A percentile compares a stretch with the other conserved stretches of the same genome.
Conservation (phyloP, 2,797 vertebrate genomes). For the Sebastes dallii region DNA sequence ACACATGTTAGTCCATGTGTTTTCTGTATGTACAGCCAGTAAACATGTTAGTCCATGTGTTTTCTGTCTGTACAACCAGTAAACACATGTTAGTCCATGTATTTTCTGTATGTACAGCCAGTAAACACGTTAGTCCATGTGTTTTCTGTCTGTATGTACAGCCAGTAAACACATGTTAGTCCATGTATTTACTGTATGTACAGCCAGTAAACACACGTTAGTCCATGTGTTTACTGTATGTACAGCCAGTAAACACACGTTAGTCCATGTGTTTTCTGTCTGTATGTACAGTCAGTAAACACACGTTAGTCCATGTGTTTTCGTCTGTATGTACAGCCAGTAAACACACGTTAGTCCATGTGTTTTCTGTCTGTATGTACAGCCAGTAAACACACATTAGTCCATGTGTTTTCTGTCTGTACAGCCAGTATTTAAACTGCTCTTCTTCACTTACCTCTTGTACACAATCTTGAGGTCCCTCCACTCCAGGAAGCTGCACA, state of each 20-base stretch:
- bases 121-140: no score
- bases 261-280: no score
- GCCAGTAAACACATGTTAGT: rapidly evolving
- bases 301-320: no score
- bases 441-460: conserved; percentile 86
- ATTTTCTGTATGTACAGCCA: no score
- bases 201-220: rapidly evolving
- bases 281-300: no score
- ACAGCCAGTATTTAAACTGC: background rate
- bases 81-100: rapidly evolving
- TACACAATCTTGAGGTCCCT: conserved; percentile 99
- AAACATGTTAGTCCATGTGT: rapidly evolving
- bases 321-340: no score
- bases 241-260: background rate
- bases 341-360: no score
- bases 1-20: no score
- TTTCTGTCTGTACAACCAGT: background rate
- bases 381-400: rapidly evolving
- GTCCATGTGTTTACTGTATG: background rate
- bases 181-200: background rate
- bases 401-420: no score
- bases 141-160: no score
- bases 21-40: background rate
- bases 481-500: conserved; percentile 99
- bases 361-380: no score